These are phyloP conservation scores for Trichopoda pennipes DNA, from an alignment of 2,888 invertebrate species.

Conservation along the genomic window DNA sequence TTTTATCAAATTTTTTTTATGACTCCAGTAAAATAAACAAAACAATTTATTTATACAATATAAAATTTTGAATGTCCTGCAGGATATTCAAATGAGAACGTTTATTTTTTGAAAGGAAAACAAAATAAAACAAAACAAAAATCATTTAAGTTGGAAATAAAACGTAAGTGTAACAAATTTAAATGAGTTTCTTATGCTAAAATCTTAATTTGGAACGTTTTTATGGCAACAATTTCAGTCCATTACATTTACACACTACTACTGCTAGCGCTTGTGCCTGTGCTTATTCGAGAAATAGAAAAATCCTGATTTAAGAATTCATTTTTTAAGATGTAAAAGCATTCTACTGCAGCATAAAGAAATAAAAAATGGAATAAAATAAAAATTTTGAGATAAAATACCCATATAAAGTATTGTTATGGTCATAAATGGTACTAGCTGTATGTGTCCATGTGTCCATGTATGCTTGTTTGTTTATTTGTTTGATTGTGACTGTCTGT, in stretches of 20 bases:
- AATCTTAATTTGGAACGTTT: slow-evolving; percentile 61
- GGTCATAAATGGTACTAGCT: slow-evolving; percentile 55
- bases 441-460: not conserved
- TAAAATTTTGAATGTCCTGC: slow-evolving; percentile 1
- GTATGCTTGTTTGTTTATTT: no score
- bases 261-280: no score
- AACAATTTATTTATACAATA: slow-evolving; percentile 52
- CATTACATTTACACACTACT: not conserved
- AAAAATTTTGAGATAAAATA: slow-evolving; percentile 58
- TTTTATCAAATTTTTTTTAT: slow-evolving; percentile 1
- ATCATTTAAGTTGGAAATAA: slow-evolving; percentile 56
- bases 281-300: not conserved
- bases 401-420: slow-evolving; percentile 65
- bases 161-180: slow-evolving; percentile 68
- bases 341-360: not conserved
- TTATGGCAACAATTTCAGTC: slow-evolving; percentile 43
- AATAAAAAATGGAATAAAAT: slow-evolving; percentile 54
- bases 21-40: slow-evolving; percentile 53
- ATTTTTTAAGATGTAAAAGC: not conserved
- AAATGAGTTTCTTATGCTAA: slow-evolving; percentile 68
- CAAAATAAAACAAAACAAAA: not conserved
- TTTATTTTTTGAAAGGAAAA: not conserved
- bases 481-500: no score
- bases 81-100: not conserved
- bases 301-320: slow-evolving; percentile 16